Evolutionary conservation across 1,140 invertebrate genomes (phyloP), one percentile per base, ranked within the genome.

Genomic region (Dreissena polymorpha): DNA sequence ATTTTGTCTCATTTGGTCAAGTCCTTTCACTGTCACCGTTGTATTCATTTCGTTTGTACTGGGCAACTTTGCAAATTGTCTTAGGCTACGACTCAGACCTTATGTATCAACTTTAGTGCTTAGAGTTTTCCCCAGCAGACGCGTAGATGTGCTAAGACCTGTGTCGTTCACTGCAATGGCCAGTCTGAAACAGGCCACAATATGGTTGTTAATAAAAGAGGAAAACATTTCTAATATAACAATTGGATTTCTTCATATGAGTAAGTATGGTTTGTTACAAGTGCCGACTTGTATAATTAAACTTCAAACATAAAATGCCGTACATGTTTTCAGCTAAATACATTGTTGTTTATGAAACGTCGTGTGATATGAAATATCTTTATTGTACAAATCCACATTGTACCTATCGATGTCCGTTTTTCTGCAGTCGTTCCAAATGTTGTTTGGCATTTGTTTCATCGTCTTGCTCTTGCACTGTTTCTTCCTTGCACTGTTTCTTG

Each of bases 241-340:
- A n/a, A n/a, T n/a, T n/a, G n/a, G n/a, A n/a, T n/a, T n/a, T n/a
- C n/a, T n/a, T n/a, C n/a, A n/a, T n/a, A n/a, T n/a, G n/a, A n/a
- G n/a, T n/a, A n/a, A n/a, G n/a, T n/a, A n/a, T n/a, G n/a, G n/a
- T n/a, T n/a, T n/a, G n/a, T n/a, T n/a, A n/a, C n/a, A n/a, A n/a
- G n/a, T n/a, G n/a, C n/a, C n/a, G n/a, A n/a, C n/a, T n/a, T n/a
- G n/a, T n/a, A n/a, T n/a, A n/a, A n/a, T n/a, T n/a, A n/a, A n/a
- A n/a, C n/a, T 25, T 63, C 65, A 51, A 77, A 12, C n/a, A n/a
- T 25, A 12, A 67, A 55, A 83, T 18, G n/a, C 39, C 68, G n/a
- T 49, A 50, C 39, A 7, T 73, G 27, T 51, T 8, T 63, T 10
- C n/a, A n/a, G 78, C 14, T 51, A n/a, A n/a, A n/a, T n/a, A n/a